A percentile compares a stretch with the other conserved stretches of the same genome.
Evolutionary conservation across 2,888 invertebrate genomes (phyloP).

Genomic region (Allolobophora icterica): DNA sequence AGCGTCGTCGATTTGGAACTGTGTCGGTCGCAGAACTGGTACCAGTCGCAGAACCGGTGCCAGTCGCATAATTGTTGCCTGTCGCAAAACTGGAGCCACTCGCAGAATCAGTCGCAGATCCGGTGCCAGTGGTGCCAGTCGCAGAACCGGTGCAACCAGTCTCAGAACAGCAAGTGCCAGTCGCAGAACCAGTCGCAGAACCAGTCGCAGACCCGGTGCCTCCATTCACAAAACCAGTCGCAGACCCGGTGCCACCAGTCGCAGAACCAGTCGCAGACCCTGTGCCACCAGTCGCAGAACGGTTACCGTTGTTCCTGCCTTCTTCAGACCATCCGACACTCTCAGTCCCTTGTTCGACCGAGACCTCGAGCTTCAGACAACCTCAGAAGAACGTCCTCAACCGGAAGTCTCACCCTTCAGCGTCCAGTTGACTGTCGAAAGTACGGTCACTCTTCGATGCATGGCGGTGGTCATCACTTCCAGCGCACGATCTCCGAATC

Average conservation of each 20-base stretch:
- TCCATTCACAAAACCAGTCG: not conserved
- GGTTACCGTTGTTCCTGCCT: not conserved
- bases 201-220: not conserved
- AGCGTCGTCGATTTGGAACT: constrained; percentile 7
- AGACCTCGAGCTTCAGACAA: not conserved
- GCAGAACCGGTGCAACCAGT: too few relatives aligned
- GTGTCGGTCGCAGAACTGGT: not conserved
- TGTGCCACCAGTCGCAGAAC: not conserved
- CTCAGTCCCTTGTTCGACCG: not conserved
- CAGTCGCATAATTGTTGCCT: not conserved
- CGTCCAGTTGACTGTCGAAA: not conserved
- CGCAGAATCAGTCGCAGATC: too few relatives aligned
- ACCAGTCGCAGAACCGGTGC: not conserved
- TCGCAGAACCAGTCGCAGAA: not conserved
- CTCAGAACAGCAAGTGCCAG: not conserved
- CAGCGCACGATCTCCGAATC: not conserved
- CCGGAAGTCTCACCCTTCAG: not conserved
- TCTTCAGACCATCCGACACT: not conserved
- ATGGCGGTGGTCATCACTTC: not conserved
- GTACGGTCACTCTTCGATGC: not conserved
- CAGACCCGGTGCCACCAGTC: not conserved
- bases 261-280: not conserved
- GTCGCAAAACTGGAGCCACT: not conserved
- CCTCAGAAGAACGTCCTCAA: not conserved
- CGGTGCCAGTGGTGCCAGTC: too few relatives aligned